These are phyloP conservation scores for Drosophila guanche DNA, from an alignment of 1,140 invertebrate genomes.

Conservation along the genomic window DNA sequence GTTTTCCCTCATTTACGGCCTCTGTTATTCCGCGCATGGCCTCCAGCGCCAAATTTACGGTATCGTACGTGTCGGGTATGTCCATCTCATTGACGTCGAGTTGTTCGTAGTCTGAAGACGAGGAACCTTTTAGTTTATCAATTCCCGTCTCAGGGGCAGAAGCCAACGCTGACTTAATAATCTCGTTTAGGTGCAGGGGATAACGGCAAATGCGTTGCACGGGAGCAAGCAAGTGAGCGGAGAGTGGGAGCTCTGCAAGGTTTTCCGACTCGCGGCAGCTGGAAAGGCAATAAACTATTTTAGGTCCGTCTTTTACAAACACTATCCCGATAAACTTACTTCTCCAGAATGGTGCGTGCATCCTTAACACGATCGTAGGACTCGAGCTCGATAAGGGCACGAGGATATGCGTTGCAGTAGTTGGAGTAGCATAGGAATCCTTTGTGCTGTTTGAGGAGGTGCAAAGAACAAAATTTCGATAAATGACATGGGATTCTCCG, in stretches of 20 bases:
- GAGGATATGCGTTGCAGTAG: conserved; percentile 95
- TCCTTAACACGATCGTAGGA: conserved; percentile 79
- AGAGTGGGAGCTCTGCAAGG: conserved; percentile 91
- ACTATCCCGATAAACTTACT: conserved; percentile 47
- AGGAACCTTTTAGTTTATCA: conserved; percentile 85
- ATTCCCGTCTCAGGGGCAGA: conserved; percentile 84
- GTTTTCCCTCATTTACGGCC: conserved; percentile 82
- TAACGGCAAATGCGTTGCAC: conserved; percentile 97
- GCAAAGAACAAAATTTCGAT: neutral
- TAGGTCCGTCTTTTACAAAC: neutral
- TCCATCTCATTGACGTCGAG: conserved; percentile 63
- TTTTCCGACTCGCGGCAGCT: conserved; percentile 79
- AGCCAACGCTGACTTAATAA: conserved; percentile 87
- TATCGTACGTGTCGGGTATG: conserved; percentile 70
- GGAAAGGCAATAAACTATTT: neutral
- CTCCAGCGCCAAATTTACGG: conserved; percentile 64
- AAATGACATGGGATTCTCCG: neutral
- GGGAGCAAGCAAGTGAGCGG: conserved; percentile 94
- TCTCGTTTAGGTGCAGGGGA: conserved; percentile 93
- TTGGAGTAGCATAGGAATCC: conserved; percentile 94
- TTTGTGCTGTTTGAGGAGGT: conserved; percentile 85
- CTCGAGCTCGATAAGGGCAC: conserved; percentile 82
- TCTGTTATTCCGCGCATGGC: conserved; percentile 82
- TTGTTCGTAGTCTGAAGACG: conserved; percentile 57
- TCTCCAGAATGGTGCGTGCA: conserved; percentile 75